Conservation (phyloP, 2,888 invertebrate species). For the Nezara viridula region DNA sequence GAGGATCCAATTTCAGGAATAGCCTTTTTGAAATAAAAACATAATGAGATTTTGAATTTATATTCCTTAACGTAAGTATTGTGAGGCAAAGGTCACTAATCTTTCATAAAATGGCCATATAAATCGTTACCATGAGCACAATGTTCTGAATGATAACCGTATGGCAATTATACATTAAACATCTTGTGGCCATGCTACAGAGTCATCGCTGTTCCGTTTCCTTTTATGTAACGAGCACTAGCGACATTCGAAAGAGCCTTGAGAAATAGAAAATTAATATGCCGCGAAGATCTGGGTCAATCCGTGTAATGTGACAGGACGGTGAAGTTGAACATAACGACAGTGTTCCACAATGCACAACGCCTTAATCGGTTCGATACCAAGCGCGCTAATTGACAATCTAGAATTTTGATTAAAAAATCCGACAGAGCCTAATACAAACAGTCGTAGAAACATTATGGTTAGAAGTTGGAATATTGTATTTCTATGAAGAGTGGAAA, state of each 20-base stretch:
- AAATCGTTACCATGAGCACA: no score
- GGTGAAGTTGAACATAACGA: not conserved
- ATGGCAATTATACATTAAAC: not conserved
- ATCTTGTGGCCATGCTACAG: not conserved
- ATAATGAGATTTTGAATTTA: no score
- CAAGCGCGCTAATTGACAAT: not conserved
- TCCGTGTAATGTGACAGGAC: not conserved
- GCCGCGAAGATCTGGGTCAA: not conserved
- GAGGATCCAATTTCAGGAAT: no score
- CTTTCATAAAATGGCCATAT: no score
- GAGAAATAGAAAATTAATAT: constrained; percentile 26
- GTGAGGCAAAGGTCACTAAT: no score
- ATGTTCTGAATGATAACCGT: no score
- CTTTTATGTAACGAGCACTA: not conserved
- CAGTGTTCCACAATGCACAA: not conserved
- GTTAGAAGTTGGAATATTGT: not conserved
- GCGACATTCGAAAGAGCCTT: constrained; percentile 14
- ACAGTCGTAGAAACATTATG: not conserved
- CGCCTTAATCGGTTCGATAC: not conserved
- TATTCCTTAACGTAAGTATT: no score
- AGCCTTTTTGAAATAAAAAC: no score
- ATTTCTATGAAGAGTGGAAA: not conserved
- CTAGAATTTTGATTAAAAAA: not conserved
- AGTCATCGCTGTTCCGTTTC: not conserved
- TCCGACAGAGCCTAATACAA: not conserved